Evolutionary conservation across 1,140 invertebrate genomes (phyloP), one percentile per base, ranked within the genome.

Genomic region (Ditylenchus dipsaci): DNA sequence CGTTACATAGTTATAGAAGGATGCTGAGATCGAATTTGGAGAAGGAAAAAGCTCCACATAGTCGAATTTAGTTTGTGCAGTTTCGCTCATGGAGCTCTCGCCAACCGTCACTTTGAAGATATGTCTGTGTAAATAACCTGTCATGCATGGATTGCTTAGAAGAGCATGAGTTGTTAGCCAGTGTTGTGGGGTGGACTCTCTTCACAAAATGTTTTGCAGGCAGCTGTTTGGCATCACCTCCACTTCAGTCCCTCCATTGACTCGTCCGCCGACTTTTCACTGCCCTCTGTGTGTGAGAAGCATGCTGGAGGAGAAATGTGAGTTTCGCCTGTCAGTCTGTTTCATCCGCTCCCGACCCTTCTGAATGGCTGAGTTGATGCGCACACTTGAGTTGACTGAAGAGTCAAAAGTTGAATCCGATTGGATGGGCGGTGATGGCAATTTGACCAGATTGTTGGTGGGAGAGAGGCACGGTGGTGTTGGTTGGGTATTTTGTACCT

Each of bases 291-390:
- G 23, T 5, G 9, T 30, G 53, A 15, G 59, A 43, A 27, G 56
- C 58, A 33, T 43, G 58, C 61, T 68, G 17, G 23, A 33, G 0
- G 67, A 68, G 1, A 33, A 26, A 29, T 56, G 67, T 45, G 67
- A 68, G 53, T 59, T 68, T 30, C 61, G 21, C 27, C 60, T 33
- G n/a, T 38, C 38, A 7, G 49, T 21, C 38, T 68, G 38, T 29
- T 62, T 65, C 64, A 73, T 15, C 7, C 67, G 29, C 49, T 73
- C 71, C 9, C 72, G 47, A 19, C 63, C 72, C 43, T 60, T 49
- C 19, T 76, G 72, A 42, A 73, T 56, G 7, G 71, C 71, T 19
- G 42, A 30, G n/a, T 73, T 69, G 38, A 73, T 66, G 26, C 71
- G 69, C n/a, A 38, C 49, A 23, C 60, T 74, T 42, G 71, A 71